Percentiles rank a stretch among this genome's conserved stretches.
Conservation (phyloP, 2,888 invertebrate species). For the Phengaris alcon region DNA sequence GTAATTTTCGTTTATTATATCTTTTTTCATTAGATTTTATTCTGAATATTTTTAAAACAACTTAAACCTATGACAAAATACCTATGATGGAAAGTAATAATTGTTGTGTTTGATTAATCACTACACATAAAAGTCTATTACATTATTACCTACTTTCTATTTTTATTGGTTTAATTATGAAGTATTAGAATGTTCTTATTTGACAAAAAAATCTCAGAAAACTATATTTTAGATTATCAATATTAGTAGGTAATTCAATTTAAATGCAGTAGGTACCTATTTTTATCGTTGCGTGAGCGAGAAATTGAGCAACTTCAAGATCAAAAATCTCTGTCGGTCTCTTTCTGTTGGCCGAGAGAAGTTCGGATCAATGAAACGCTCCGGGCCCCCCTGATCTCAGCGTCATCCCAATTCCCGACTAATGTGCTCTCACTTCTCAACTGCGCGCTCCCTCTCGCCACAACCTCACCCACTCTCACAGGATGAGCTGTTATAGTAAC, state of each 20-base stretch:
- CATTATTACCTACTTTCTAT: too few species aligned
- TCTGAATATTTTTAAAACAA: not conserved
- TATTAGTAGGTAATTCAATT: not conserved
- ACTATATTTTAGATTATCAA: not conserved
- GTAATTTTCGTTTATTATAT: not conserved
- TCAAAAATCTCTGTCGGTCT: constrained; percentile 53
- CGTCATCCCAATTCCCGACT: constrained; percentile 55
- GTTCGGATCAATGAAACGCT: constrained; percentile 78
- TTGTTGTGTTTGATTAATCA: too few species aligned
- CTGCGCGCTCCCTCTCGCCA: constrained; percentile 49
- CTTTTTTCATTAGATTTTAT: not conserved
- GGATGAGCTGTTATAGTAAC: constrained; percentile 6
- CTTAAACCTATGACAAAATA: too few species aligned
- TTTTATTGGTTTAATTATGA: too few species aligned
- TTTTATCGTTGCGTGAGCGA: constrained; percentile 36
- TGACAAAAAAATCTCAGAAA: too few species aligned
- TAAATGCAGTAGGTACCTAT: not conserved
- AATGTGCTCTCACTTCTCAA: constrained; percentile 32
- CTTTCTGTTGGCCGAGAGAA: constrained; percentile 64
- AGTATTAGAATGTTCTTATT: too few species aligned
- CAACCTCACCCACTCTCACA: constrained; percentile 37
- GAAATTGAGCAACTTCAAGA: constrained; percentile 41
- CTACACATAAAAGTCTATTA: too few species aligned
- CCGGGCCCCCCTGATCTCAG: constrained; percentile 61
- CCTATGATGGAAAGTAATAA: too few species aligned